A percentile compares a stretch with the other conserved stretches of the same genome.
Evolutionary conservation across 2,797 vertebrate genomes (phyloP).

Genomic region (Lycodopsis pacificus): DNA sequence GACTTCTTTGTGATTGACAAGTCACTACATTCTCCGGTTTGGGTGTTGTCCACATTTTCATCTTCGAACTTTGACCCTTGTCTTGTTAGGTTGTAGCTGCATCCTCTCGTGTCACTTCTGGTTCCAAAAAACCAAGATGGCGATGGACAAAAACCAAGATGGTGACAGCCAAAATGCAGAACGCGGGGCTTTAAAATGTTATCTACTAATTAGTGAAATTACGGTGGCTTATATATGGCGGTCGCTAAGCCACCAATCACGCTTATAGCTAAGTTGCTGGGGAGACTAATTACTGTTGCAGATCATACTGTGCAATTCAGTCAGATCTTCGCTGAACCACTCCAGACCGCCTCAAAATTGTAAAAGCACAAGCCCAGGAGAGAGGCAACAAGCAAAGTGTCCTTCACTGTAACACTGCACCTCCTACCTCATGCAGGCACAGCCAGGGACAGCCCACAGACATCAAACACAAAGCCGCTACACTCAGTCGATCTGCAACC

Average conservation of each 20-base stretch:
- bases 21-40: background rate
- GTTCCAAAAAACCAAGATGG: background rate
- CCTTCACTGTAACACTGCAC: background rate
- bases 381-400: background rate
- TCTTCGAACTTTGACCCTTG: background rate
- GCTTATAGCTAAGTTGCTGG: background rate
- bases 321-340: background rate
- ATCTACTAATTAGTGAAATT: background rate
- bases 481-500: no score
- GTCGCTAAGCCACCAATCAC: background rate
- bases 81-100: background rate
- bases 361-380: background rate
- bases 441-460: background rate
- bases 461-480: no score
- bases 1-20: no score
- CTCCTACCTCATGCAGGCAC: background rate
- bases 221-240: background rate
- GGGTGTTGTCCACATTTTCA: background rate
- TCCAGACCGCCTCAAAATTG: background rate
- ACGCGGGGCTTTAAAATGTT: background rate
- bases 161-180: background rate
- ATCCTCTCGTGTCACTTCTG: background rate
- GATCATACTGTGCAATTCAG: background rate
- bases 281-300: slow-evolving; percentile 16
- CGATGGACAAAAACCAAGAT: no score